Evolutionary conservation across 2,113 vertebrate species (phyloP), one percentile per base, ranked within the genome.

Genomic region (Stigmatopora argus): DNA sequence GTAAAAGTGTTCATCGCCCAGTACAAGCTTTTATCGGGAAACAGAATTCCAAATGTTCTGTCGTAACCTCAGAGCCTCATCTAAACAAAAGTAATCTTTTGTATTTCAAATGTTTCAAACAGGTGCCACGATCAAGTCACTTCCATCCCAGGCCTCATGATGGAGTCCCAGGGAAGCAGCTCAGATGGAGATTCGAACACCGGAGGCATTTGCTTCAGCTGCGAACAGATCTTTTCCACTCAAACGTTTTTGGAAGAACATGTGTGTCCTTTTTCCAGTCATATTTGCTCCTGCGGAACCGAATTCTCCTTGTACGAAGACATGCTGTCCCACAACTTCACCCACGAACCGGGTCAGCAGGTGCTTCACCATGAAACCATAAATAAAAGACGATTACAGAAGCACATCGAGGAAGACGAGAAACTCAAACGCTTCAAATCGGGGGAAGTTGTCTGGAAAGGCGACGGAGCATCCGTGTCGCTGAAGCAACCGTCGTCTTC

Each of bases 221-320:
- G 89, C 48, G 86, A 85, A 63, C 71, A 79, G 23, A 83, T 81
- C 31, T 90, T 89, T 74, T 70, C 82, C 1, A 77, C 76, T 55
- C 77, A 74, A 12, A 65, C 7, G 61, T 75, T 55, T 55, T 53
- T 89, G 17, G 87, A 90, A 55, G 79, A 86, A 8, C 89, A 90
- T 4, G 0, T 45, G 1, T 90, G 89, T 60, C 64, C 86, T 3
- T 74, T 72, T 5, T 64, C 75, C 0, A 82, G 67, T 57, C 77
- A 69, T 81, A 89, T 90, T 67, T 90, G 89, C 81, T 85, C 87
- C 23, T 90, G 89, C 61, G 89, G 89, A 26, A 85, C 83, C 0
- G 88, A 87, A 69, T 90, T 89, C 59, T 61, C 75, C 0, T 26
- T 66, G 1, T 90, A 90, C 60, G 45, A 7, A 4, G 73, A 82